These are phyloP conservation scores for Drosophila hawaiiensis DNA, from an alignment of 2,888 invertebrate genomes.

Conservation along the genomic window DNA sequence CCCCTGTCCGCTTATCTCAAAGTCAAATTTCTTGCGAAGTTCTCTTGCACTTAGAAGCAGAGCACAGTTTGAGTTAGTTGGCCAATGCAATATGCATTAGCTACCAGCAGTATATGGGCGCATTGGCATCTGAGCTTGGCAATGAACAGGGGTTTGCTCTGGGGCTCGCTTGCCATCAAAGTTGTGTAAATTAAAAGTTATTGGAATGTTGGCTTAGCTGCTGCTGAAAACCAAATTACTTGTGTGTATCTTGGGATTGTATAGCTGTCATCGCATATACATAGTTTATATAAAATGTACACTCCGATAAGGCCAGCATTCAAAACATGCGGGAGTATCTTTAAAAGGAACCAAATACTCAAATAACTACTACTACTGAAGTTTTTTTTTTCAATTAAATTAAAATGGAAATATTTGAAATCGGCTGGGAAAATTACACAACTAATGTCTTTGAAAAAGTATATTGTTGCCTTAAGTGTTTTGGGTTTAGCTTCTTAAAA, in stretches of 20 bases:
- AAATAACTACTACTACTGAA: background rate
- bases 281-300: background rate
- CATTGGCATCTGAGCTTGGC: conserved; percentile 12
- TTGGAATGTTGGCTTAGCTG: conserved; percentile 48
- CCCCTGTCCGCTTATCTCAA: conserved; percentile 49
- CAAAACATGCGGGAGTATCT: background rate
- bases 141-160: conserved; percentile 3
- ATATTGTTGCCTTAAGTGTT: background rate
- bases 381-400: background rate
- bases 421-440: background rate
- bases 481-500: background rate
- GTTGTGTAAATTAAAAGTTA: conserved; percentile 62
- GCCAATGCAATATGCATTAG: conserved; percentile 69
- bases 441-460: background rate
- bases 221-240: conserved; percentile 18
- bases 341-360: background rate
- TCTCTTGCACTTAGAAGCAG: conserved; percentile 24
- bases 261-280: background rate
- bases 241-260: conserved; percentile 13
- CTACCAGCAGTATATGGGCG: background rate
- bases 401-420: background rate
- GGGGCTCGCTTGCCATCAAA: conserved; percentile 24
- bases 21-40: conserved; percentile 61
- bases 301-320: background rate
- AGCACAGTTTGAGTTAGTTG: conserved; percentile 47